Base-by-base conservation (phyloP, 2,113 vertebrate genomes). In the Pygoscelis adeliae region DNA sequence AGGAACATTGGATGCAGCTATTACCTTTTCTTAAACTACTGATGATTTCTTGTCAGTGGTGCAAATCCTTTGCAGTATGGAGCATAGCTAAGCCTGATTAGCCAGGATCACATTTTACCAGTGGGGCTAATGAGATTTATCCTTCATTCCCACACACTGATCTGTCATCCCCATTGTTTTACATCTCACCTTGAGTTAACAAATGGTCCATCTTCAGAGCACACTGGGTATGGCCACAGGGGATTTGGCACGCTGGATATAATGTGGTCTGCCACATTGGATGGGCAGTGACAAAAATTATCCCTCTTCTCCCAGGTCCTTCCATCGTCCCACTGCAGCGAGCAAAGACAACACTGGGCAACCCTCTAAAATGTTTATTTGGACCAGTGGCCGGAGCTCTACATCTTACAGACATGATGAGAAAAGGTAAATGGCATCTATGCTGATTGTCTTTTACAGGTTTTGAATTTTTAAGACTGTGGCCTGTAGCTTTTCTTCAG, bases 361-460 rank as follows among this genome's bases (percentile, higher is more conserved):
- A 95, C 96, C 98, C 81, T 98, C 98, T 98, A 99, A 98, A 97
- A 99, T 99, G 99, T 99, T 99, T 98, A 99, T 99, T 98, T 99
- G 99, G 98, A 99, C 99, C 93, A 99, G 99, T 90, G 98, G 98
- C 97, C 98, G 99, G 95, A 98, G 98, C 97, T 97, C 94, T 95
- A 97, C 98, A 94, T 97, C 98, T 91, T 97, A 98, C 97, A 98
- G 98, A 87, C 98, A 98, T 10, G 98, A 98, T 95, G 99, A 99
- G 93, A 99, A 98, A 98, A 99, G 99, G 99, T 99, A 99, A 97
- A 96, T 11, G 5, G 34, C 78, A 58, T 56, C 21, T 27, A 19
- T 29, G 22, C 38, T 56, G 76, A 63, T 34, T 83, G 66, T 94
- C 69, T 87, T 58, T 34, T 53, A 8, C 0, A 8, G 56, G 65